Evolutionary conservation across 2,797 vertebrate species (phyloP).

Genomic region (Rhyacichthys aspro): DNA sequence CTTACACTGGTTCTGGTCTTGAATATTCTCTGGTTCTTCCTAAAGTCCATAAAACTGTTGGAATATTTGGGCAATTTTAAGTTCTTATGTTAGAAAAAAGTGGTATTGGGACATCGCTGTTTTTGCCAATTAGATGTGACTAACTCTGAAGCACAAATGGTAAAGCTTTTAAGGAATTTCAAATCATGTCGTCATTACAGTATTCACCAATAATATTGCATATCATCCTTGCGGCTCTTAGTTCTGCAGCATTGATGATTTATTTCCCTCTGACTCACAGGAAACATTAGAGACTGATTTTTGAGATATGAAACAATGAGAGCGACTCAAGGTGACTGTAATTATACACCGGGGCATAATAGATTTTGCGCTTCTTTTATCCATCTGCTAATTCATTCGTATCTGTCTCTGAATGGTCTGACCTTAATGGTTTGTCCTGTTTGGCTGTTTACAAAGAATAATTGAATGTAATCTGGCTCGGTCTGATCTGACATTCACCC

Average conservation of each 20-base stretch:
- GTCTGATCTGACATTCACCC: constrained; percentile 15
- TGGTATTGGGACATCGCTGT: too few species aligned
- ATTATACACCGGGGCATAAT: constrained; percentile 36
- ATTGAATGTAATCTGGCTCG: constrained; percentile 8
- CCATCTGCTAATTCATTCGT: constrained; percentile 53
- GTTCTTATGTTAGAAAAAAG: too few species aligned
- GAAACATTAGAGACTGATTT: constrained; percentile 33
- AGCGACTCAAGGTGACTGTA: constrained; percentile 59
- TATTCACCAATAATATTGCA: not conserved
- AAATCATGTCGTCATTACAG: too few species aligned
- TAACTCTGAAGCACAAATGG: too few species aligned
- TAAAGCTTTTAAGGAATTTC: too few species aligned
- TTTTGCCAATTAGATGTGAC: too few species aligned
- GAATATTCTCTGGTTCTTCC: too few species aligned
- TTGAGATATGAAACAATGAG: constrained; percentile 34
- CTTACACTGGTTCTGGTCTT: too few species aligned
- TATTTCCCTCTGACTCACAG: not conserved
- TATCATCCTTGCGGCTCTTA: not conserved
- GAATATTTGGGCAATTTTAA: too few species aligned
- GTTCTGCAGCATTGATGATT: too few species aligned
- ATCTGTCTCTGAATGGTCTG: constrained; percentile 38
- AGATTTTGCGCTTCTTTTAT: constrained; percentile 57
- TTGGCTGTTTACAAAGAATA: constrained; percentile 33
- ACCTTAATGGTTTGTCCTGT: constrained; percentile 58
- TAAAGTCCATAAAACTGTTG: too few species aligned